Evolutionary conservation across 2,113 vertebrate genomes (phyloP).

Genomic region (Lamprologus callipterus): DNA sequence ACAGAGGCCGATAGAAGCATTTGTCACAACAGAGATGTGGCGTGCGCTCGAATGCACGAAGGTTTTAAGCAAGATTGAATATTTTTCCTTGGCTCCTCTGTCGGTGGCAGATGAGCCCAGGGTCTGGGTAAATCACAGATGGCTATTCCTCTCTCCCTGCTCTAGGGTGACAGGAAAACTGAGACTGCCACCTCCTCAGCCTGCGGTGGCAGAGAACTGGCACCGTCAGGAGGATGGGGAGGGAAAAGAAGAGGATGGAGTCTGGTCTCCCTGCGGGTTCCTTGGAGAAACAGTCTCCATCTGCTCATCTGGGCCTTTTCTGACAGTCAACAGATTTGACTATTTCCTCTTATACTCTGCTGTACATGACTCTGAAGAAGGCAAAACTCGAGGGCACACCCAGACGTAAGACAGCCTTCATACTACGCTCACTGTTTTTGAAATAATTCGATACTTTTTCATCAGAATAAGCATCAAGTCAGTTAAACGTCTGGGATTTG

Average conservation of each 20-base stretch:
- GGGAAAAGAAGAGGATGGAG: not conserved
- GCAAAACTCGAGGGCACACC: not conserved
- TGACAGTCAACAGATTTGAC: constrained; percentile 19
- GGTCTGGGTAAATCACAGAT: constrained; percentile 49
- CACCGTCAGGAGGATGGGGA: constrained; percentile 13
- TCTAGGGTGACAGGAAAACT: constrained; percentile 25
- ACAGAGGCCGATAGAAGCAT: not conserved
- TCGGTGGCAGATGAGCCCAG: not conserved
- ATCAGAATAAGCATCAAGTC: not conserved
- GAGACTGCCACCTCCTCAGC: constrained; percentile 43
- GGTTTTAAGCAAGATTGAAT: not conserved
- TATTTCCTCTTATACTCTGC: not conserved
- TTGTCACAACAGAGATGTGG: not conserved
- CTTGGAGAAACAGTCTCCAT: constrained; percentile 41
- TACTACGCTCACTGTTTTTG: not conserved
- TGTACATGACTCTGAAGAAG: not conserved
- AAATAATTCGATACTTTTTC: not conserved
- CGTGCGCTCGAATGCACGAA: not conserved
- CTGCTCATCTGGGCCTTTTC: constrained; percentile 49
- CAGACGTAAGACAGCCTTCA: not conserved
- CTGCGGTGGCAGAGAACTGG: constrained; percentile 40
- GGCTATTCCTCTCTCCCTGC: constrained; percentile 17
- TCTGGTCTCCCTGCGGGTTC: constrained; percentile 28
- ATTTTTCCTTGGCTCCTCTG: not conserved
- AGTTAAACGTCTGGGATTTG: not conserved